These are phyloP conservation scores for Congeria kusceri DNA, from an alignment of 2,888 invertebrate species.

Conservation along the genomic window DNA sequence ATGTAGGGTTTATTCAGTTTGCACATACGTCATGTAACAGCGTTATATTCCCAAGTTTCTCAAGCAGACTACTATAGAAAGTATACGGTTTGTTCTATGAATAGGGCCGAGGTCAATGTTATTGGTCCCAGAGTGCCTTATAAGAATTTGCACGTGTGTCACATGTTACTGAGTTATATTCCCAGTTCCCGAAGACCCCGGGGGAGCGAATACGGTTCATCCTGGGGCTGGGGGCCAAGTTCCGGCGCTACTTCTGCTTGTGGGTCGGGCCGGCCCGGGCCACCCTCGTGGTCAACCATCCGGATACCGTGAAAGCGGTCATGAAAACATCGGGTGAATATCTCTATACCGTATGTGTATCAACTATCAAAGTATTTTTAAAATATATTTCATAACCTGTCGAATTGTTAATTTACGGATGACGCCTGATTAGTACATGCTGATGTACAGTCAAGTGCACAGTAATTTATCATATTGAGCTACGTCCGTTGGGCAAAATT, in stretches of 20 bases:
- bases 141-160: too few species aligned
- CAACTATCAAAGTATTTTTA: neutral
- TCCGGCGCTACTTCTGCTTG: constrained; percentile 7
- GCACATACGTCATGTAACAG: neutral
- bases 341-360: neutral
- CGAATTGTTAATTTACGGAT: too few species aligned
- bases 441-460: too few species aligned
- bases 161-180: neutral
- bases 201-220: constrained; percentile 45
- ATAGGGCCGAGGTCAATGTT: too few species aligned
- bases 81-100: too few species aligned
- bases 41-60: neutral
- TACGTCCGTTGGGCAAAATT: neutral
- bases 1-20: too few species aligned
- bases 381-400: neutral
- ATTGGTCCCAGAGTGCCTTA: too few species aligned
- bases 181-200: constrained; percentile 37
- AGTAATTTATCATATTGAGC: too few species aligned
- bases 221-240: constrained; percentile 41
- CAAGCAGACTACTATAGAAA: too few species aligned
- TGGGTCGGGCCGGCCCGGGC: constrained; percentile 60
- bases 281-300: constrained; percentile 57
- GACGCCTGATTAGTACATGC: too few species aligned
- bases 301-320: constrained; percentile 50
- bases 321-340: constrained; percentile 58